phyloP scores from a whole-genome alignment of 2,113 vertebrate species.

The Azemiops feae region DNA sequence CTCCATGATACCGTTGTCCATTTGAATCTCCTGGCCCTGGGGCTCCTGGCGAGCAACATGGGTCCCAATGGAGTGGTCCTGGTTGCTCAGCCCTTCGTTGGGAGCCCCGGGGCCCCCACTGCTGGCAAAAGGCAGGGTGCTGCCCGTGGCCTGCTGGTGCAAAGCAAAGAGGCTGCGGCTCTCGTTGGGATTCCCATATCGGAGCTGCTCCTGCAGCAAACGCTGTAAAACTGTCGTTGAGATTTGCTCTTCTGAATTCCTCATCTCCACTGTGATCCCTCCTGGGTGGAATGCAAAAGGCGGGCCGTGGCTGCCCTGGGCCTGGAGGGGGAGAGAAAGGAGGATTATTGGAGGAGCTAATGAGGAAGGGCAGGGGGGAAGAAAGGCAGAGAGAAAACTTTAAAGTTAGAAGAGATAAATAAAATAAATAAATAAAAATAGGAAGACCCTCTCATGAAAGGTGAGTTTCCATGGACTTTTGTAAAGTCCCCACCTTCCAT shows the following conservation, averaged over 20 bases:
- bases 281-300: slow-evolving; percentile 83
- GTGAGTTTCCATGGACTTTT: neutral
- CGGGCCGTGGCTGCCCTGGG: slow-evolving; percentile 79
- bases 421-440: neutral
- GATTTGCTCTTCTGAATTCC: slow-evolving; percentile 90
- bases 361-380: neutral
- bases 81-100: slow-evolving; percentile 77
- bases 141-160: slow-evolving; percentile 83
- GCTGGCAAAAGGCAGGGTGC: slow-evolving; percentile 71
- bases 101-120: slow-evolving; percentile 71
- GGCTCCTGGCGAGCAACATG: slow-evolving; percentile 96
- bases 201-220: slow-evolving; percentile 97
- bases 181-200: slow-evolving; percentile 86
- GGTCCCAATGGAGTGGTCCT: slow-evolving; percentile 85
- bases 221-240: slow-evolving; percentile 92
- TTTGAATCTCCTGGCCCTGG: slow-evolving; percentile 96
- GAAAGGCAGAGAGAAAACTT: neutral
- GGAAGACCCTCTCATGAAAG: neutral
- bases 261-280: slow-evolving; percentile 86
- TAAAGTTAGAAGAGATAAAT: neutral
- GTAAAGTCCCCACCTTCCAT: neutral
- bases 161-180: slow-evolving; percentile 88
- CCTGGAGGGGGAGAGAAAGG: slow-evolving; percentile 68
- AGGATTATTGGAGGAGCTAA: slow-evolving; percentile 33
- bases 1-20: slow-evolving; percentile 88